phyloP scores from a whole-genome alignment of 2,888 invertebrate genomes.

The Drosophila paracracens region DNA sequence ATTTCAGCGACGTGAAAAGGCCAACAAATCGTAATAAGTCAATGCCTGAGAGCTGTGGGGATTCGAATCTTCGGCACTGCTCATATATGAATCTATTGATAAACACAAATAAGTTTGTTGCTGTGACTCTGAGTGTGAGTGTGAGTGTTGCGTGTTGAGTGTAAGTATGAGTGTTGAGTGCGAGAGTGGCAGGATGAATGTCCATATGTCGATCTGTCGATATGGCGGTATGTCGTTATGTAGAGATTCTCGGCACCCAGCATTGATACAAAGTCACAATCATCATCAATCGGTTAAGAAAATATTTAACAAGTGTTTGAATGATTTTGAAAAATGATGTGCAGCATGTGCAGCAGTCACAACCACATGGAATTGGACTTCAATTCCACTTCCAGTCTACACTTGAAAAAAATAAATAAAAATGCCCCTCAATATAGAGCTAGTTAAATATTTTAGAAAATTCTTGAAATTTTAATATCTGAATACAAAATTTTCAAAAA shows the following conservation, averaged over 20 bases:
- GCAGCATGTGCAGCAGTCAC: slow-evolving; percentile 56
- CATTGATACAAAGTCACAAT: slow-evolving; percentile 69
- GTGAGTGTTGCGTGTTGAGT: neutral
- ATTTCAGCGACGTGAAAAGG: slow-evolving; percentile 78
- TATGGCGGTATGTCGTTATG: slow-evolving; percentile 17
- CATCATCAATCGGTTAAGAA: slow-evolving; percentile 82
- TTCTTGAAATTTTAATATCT: too few relatives aligned
- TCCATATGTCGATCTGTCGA: slow-evolving; percentile 28
- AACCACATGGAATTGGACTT: slow-evolving; percentile 6
- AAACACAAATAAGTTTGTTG: slow-evolving; percentile 33
- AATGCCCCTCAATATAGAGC: neutral
- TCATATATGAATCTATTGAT: slow-evolving; percentile 55
- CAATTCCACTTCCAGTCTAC: slow-evolving; percentile 15
- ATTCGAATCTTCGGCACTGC: slow-evolving; percentile 40
- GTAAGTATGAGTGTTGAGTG: slow-evolving; percentile 22
- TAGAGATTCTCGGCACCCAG: slow-evolving; percentile 17
- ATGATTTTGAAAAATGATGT: slow-evolving; percentile 84
- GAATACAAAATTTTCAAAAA: neutral
- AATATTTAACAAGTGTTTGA: slow-evolving; percentile 84
- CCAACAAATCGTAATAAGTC: slow-evolving; percentile 80
- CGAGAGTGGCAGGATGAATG: slow-evolving; percentile 56
- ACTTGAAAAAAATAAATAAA: neutral
- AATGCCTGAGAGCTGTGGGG: slow-evolving; percentile 53
- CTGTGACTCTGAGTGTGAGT: neutral
- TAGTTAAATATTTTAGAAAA: neutral